Percentiles rank a stretch among this genome's conserved stretches.
These are phyloP conservation scores for Ceratina australensis DNA, from an alignment of 1,140 invertebrate genomes.

Conservation along the genomic window DNA sequence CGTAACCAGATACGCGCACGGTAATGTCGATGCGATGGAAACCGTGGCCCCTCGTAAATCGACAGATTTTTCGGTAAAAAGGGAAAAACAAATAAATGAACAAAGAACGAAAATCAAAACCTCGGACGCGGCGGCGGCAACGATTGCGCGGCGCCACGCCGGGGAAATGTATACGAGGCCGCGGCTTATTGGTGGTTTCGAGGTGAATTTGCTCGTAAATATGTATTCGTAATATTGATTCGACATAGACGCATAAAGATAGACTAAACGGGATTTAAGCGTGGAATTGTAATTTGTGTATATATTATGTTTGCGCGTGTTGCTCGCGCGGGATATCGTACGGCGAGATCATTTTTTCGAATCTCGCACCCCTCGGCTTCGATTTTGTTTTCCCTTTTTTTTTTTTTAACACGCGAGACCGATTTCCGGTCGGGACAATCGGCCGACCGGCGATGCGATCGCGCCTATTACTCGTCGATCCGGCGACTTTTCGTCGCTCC, in stretches of 20 bases:
- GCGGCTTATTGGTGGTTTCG: conserved; percentile 65
- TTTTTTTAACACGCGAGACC: background rate
- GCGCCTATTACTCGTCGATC: background rate
- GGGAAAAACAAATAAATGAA: conserved; percentile 63
- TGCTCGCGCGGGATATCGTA: conserved; percentile 10
- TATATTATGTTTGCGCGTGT: conserved; percentile 58
- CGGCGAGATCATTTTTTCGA: conserved; percentile 53
- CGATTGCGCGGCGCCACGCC: conserved; percentile 26
- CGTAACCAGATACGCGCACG: conserved; percentile 72
- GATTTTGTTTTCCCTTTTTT: no score
- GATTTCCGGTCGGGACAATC: background rate
- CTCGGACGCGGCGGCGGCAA: conserved; percentile 54
- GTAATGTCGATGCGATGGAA: conserved; percentile 76
- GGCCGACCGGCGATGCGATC: background rate
- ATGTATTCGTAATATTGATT: conserved; percentile 65
- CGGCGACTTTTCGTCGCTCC: background rate
- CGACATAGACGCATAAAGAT: conserved; percentile 66
- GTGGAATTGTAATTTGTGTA: conserved; percentile 61
- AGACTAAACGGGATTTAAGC: conserved; percentile 64
- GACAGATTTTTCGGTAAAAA: conserved; percentile 66
- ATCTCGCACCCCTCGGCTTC: conserved; percentile 1
- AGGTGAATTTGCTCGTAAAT: conserved; percentile 63
- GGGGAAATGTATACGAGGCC: conserved; percentile 60
- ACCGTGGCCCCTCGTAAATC: conserved; percentile 72
- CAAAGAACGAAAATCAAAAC: conserved; percentile 65